Evolutionary conservation across 2,797 vertebrate species (phyloP).

Genomic region (Syndactyla subalaris): DNA sequence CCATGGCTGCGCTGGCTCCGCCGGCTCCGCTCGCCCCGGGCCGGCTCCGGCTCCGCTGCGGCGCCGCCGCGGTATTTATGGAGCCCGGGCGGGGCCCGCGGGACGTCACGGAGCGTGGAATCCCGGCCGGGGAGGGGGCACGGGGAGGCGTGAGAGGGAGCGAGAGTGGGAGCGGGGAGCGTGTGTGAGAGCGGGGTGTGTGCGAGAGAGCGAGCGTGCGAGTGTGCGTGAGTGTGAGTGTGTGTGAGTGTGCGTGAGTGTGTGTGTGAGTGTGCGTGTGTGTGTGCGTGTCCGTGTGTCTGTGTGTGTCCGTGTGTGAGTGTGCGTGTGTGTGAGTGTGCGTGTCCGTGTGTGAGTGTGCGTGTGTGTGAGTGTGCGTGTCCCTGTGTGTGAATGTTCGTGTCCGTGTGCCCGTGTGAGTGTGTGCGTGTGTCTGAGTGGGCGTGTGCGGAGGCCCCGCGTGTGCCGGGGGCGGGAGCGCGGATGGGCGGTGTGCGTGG

Average conservation of each 20-base stretch:
- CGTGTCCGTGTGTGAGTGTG: too few relatives aligned
- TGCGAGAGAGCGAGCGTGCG: not conserved
- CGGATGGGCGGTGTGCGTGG: not conserved
- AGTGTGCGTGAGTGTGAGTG: too few relatives aligned
- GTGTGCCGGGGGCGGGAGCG: not conserved
- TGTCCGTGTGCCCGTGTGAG: too few relatives aligned
- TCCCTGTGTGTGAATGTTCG: too few relatives aligned
- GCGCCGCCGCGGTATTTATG: not conserved
- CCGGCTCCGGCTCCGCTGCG: not conserved
- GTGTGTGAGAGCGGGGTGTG: not conserved
- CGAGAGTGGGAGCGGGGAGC: too few relatives aligned
- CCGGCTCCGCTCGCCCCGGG: constrained; percentile 4
- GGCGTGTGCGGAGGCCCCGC: not conserved
- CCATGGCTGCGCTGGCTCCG: constrained; percentile 25
- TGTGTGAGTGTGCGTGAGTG: too few relatives aligned
- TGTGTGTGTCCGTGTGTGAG: too few relatives aligned
- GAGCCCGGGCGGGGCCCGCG: not conserved
- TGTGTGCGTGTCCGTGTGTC: too few relatives aligned
- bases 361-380: too few relatives aligned
- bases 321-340: not conserved
- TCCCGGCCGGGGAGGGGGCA: not conserved
- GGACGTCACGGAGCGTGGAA: not conserved
- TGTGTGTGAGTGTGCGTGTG: too few relatives aligned
- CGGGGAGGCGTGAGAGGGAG: not conserved
- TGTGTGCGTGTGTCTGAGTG: not conserved